A percentile compares a stretch with the other conserved stretches of the same genome.
These are phyloP conservation scores for Lampris megalopsis DNA, from an alignment of 2,113 vertebrate genomes.

Conservation along the genomic window DNA sequence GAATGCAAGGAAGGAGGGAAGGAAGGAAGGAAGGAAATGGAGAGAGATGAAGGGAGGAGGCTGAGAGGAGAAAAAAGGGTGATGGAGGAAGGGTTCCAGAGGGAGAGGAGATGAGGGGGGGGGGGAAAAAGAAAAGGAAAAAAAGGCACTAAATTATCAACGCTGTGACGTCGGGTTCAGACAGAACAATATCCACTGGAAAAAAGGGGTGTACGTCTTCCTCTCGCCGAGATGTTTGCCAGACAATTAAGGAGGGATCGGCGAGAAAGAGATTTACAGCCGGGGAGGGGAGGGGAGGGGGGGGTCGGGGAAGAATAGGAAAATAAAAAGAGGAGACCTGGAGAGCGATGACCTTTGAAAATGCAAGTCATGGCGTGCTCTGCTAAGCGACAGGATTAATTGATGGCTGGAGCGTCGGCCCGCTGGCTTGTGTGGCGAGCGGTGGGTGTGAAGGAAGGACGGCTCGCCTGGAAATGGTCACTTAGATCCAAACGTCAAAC, in stretches of 20 bases:
- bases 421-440: slow-evolving; percentile 3
- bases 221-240: slow-evolving; percentile 71
- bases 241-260: slow-evolving; percentile 63
- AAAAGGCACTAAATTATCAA: slow-evolving; percentile 70
- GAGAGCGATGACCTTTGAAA: slow-evolving; percentile 65
- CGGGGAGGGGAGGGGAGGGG: slow-evolving; percentile 2
- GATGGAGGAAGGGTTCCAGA: slow-evolving; percentile 34
- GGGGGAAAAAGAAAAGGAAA: slow-evolving; percentile 19
- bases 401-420: slow-evolving; percentile 47
- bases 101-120: slow-evolving; percentile 25
- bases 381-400: slow-evolving; percentile 42
- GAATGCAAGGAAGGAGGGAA: neutral
- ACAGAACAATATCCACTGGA: slow-evolving; percentile 69
- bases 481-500: slow-evolving; percentile 29
- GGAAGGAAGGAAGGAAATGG: neutral
- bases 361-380: slow-evolving; percentile 24
- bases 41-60: neutral
- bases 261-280: slow-evolving; percentile 21
- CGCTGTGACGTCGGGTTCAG: slow-evolving; percentile 43
- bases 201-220: slow-evolving; percentile 70
- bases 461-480: neutral
- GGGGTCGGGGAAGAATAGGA: neutral
- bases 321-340: slow-evolving; percentile 46
- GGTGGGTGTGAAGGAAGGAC: slow-evolving; percentile 23
- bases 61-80: slow-evolving; percentile 48